Evolutionary conservation across 2,113 vertebrate species (phyloP).

Genomic region (Paradisaea rubra): DNA sequence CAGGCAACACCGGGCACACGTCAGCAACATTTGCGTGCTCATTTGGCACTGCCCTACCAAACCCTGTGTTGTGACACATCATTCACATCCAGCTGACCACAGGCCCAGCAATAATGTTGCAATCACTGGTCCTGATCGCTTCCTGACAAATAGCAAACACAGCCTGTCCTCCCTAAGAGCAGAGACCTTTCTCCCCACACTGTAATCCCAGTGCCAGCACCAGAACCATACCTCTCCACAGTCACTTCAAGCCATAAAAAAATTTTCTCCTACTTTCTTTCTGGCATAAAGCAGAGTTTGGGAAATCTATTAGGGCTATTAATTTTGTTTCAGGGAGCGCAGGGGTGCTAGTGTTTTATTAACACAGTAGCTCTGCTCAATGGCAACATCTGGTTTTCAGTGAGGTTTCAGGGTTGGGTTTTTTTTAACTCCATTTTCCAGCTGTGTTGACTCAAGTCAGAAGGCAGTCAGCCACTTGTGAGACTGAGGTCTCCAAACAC

Average conservation of each 20-base stretch:
- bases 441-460: constrained; percentile 53
- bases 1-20: neutral
- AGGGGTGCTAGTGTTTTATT: constrained; percentile 35
- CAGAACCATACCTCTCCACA: neutral
- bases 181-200: neutral
- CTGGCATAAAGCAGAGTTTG: neutral
- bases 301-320: constrained; percentile 13
- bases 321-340: neutral
- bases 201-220: neutral
- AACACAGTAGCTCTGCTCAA: constrained; percentile 36
- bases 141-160: constrained; percentile 10
- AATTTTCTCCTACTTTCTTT: neutral
- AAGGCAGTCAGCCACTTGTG: constrained; percentile 20
- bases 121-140: neutral
- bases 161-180: neutral
- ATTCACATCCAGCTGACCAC: neutral
- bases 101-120: neutral
- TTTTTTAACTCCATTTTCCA: constrained; percentile 31
- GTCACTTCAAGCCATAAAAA: neutral
- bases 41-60: neutral
- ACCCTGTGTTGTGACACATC: neutral
- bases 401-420: neutral
- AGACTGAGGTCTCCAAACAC: constrained; percentile 19
- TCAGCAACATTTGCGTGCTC: neutral
- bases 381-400: constrained; percentile 50